These are phyloP conservation scores for Polydrusus pterygomalis DNA, from an alignment of 2,888 invertebrate species.

Conservation along the genomic window DNA sequence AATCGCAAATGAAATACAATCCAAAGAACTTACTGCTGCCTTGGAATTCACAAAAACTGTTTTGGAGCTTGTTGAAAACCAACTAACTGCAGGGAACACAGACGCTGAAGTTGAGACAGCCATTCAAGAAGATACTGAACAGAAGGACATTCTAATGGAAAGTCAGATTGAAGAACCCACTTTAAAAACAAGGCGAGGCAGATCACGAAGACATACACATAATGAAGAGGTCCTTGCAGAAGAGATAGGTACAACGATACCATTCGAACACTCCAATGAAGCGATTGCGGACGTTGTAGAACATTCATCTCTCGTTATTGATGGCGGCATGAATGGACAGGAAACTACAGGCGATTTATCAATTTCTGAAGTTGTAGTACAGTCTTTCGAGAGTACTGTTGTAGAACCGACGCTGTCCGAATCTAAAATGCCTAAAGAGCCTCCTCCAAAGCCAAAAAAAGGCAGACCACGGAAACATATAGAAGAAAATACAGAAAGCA, in stretches of 20 bases:
- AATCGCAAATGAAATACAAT: background rate
- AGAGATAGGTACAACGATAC: background rate
- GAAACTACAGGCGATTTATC: background rate
- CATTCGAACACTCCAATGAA: too few relatives aligned
- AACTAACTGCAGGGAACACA: background rate
- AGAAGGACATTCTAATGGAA: background rate
- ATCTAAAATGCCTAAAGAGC: background rate
- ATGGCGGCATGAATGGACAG: too few relatives aligned
- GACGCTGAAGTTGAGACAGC: slow-evolving; percentile 1
- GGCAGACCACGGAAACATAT: background rate
- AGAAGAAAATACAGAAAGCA: background rate
- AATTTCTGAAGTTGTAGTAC: background rate
- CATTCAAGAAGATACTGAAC: background rate
- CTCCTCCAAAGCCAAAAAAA: background rate
- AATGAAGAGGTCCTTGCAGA: background rate
- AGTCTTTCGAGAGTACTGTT: background rate
- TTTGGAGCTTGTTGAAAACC: slow-evolving; percentile 16
- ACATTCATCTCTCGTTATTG: too few relatives aligned
- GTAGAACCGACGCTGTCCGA: background rate
- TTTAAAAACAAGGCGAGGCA: slow-evolving; percentile 5
- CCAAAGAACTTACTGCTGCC: slow-evolving; percentile 1
- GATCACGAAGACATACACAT: background rate
- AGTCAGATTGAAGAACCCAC: background rate
- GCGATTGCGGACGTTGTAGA: too few relatives aligned
- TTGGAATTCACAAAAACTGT: slow-evolving; percentile 16